Base-by-base conservation (phyloP, 2,888 invertebrate genomes). In the Pseudoips prasinana region DNA sequence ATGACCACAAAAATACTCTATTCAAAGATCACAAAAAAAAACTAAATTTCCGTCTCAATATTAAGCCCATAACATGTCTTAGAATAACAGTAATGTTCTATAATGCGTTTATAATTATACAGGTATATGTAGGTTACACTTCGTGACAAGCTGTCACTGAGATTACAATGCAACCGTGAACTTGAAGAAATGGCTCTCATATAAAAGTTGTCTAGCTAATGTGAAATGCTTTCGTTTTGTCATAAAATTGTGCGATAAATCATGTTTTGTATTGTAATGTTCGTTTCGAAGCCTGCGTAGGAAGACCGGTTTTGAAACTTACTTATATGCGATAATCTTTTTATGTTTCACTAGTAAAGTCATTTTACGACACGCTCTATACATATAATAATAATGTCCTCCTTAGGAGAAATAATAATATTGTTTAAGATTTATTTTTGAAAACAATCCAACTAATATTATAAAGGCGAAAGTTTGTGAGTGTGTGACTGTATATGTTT, bases 91-190 rank as follows among this genome's bases (percentile, higher is more conserved):
- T 77, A 73, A 67, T 67, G 70, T 74, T 82, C 78, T 60, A 67
- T 87, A 85, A 87, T 86, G 85, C 69, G 65, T 85, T 86, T 84
- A 86, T 86, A 86, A 86, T 85, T 82, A 81, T 76, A 69, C 69
- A 67, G 3, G 2, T 65, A 44, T 47, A 73, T 76, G 70, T 72
- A 69, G 70, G 72, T 72, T 73, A 40, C 25, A 68, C 64, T 64
- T 77, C 73, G 77, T 79, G 77, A 77, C 75, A 69, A 64, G 30
- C 46, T 52, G 54, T 45, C 38, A 48, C 30, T 34, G 23, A 28
- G 36, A 35, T 40, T 36, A 54, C 45, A 53, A 54, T 50, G 28
- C 39, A 10, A 33, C 29, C 35, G 18, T 45, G 37, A 35, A 39
- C 35, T 36, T 39, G 40, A 42, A 54, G 51, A 54, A 53, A 54